phyloP scores from a whole-genome alignment of 2,888 invertebrate genomes.

The Ophion costatus region DNA sequence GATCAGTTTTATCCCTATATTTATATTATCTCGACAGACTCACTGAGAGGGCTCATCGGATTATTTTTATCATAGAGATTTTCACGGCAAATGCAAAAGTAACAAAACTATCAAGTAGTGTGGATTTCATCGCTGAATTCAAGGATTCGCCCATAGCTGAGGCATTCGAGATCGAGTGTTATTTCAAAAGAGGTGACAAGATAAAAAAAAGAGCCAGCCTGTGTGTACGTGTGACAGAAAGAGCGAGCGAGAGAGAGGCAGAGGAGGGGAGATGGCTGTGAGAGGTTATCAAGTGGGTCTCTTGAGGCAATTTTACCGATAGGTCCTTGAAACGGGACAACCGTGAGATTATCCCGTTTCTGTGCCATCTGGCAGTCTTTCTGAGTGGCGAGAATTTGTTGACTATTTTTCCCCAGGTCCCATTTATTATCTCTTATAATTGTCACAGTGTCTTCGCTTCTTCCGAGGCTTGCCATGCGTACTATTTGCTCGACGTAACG shows the following conservation, averaged over 20 bases:
- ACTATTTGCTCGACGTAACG: conserved; percentile 84
- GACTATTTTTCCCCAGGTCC: conserved; percentile 78
- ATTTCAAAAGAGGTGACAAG: conserved; percentile 7
- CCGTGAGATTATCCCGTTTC: conserved; percentile 83
- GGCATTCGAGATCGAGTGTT: background rate
- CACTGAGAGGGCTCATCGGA: background rate
- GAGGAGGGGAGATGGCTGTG: background rate
- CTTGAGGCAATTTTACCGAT: conserved; percentile 73
- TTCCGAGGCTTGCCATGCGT: conserved; percentile 82
- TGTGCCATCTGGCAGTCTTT: conserved; percentile 84
- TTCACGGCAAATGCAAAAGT: background rate
- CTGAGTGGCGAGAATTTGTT: conserved; percentile 83
- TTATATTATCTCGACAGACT: no score
- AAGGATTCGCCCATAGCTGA: background rate
- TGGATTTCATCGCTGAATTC: background rate
- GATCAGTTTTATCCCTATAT: no score
- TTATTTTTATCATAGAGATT: background rate
- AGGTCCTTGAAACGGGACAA: conserved; percentile 85
- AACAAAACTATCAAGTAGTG: background rate
- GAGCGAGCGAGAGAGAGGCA: background rate
- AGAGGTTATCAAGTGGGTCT: background rate
- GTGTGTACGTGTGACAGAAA: background rate
- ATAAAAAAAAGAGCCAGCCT: background rate
- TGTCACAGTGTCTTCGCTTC: conserved; percentile 85
- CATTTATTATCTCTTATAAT: conserved; percentile 84